Evolutionary conservation across 2,113 vertebrate genomes (phyloP).

Genomic region (Micronycteris hirsuta): DNA sequence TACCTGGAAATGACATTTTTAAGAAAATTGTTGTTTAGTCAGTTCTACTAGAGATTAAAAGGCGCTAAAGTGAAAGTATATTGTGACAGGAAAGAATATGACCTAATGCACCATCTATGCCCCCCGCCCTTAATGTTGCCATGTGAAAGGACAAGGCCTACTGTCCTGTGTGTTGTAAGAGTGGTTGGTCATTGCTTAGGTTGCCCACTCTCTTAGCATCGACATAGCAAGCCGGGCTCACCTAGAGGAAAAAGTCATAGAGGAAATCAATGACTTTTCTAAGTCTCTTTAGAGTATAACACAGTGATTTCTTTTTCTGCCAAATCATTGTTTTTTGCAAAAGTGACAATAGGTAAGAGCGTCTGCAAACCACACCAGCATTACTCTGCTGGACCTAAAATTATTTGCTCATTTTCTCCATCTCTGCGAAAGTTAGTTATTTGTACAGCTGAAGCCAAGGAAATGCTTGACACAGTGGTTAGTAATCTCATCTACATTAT

Average conservation of each 20-base stretch:
- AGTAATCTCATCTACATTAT: background rate
- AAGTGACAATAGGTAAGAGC: background rate
- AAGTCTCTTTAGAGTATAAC: background rate
- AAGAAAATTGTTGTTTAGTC: fast-evolving
- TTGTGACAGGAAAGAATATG: background rate
- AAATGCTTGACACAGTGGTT: background rate
- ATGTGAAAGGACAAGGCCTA: background rate
- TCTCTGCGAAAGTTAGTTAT: background rate
- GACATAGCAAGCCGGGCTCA: background rate
- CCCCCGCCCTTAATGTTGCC: background rate
- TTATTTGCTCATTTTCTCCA: background rate
- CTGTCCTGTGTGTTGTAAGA: background rate
- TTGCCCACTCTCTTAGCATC: background rate
- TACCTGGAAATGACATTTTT: background rate
- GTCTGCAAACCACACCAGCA: background rate
- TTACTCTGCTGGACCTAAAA: background rate
- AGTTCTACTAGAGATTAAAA: background rate
- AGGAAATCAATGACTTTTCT: background rate
- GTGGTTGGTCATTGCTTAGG: background rate
- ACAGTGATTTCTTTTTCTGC: background rate
- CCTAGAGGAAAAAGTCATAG: background rate
- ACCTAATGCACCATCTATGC: too few species aligned
- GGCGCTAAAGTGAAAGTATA: background rate
- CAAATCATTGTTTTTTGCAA: background rate
- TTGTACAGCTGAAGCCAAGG: background rate